Conservation (phyloP, 1,140 invertebrate species). For the Geopemphigus sp. region DNA sequence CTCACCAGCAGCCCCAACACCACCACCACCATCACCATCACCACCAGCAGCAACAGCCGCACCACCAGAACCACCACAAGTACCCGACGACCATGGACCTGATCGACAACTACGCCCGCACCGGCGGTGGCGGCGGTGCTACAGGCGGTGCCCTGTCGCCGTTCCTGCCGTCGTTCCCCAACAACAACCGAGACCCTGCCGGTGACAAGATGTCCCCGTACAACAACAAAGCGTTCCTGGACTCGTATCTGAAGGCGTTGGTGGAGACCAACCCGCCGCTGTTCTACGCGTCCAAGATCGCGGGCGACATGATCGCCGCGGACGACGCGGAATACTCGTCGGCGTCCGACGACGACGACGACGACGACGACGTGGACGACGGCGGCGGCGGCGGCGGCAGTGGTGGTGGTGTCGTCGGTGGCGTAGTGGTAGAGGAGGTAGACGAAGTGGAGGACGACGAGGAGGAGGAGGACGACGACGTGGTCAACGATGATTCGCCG, state of each 20-base stretch:
- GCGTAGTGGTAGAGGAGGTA: background rate
- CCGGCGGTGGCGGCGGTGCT: background rate
- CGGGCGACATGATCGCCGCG: conserved; percentile 18
- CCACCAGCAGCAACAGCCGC: background rate
- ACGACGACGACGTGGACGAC: background rate
- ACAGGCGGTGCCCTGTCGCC: conserved; percentile 18
- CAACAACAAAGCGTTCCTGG: conserved; percentile 35
- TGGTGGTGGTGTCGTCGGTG: background rate
- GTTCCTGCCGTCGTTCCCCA: conserved; percentile 21
- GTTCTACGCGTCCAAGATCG: conserved; percentile 37
- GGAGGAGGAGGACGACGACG: background rate
- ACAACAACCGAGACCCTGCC: background rate
- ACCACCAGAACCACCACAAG: background rate
- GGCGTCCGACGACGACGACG: conserved; percentile 30
- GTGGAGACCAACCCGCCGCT: conserved; percentile 32
- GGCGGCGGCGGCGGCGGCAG: background rate
- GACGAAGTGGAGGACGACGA: conserved; percentile 3
- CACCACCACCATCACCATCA: conserved; percentile 7
- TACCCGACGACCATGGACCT: conserved; percentile 3
- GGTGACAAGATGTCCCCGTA: conserved; percentile 22
- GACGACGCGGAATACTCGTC: conserved; percentile 45
- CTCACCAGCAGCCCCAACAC: background rate
- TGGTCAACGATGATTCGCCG: background rate
- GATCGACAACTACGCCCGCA: conserved; percentile 31
- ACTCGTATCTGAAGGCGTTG: conserved; percentile 39